Conservation (phyloP, 2,113 vertebrate species). For the Microcebus murinus region DNA sequence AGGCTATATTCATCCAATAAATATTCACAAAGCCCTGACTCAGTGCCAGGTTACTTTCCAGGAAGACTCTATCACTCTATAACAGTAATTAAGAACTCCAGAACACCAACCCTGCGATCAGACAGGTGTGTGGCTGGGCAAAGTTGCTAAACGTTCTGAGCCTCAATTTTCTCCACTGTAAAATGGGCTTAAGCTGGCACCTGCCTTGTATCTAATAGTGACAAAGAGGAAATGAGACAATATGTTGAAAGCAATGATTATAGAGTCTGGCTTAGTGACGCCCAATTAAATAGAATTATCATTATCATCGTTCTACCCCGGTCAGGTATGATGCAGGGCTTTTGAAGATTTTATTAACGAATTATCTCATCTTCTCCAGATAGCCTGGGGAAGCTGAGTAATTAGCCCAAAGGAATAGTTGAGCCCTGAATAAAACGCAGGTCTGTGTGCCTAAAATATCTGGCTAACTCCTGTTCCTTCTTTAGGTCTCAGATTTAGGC, state of each 20-base stretch:
- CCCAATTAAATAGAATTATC: background rate
- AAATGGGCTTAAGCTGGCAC: background rate
- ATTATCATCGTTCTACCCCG: background rate
- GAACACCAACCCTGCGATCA: background rate
- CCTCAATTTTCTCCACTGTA: background rate
- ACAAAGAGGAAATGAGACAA: background rate
- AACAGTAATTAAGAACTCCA: background rate
- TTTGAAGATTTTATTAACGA: conserved; percentile 12
- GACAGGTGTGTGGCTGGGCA: background rate
- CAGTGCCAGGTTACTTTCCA: background rate
- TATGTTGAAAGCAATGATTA: background rate
- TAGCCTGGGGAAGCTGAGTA: background rate
- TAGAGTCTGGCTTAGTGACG: background rate
- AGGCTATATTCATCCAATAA: background rate
- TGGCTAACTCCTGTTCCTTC: background rate
- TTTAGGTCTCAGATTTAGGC: background rate
- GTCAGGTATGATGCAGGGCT: background rate
- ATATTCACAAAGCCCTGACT: background rate
- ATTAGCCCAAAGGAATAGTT: background rate
- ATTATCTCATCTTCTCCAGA: background rate
- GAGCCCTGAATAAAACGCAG: background rate
- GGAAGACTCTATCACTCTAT: background rate
- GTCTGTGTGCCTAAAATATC: background rate
- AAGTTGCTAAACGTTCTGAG: background rate
- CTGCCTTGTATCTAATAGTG: background rate